Evolutionary conservation across 2,888 invertebrate species (phyloP), one percentile per base, ranked within the genome.

Genomic region (Cephalotes varians): DNA sequence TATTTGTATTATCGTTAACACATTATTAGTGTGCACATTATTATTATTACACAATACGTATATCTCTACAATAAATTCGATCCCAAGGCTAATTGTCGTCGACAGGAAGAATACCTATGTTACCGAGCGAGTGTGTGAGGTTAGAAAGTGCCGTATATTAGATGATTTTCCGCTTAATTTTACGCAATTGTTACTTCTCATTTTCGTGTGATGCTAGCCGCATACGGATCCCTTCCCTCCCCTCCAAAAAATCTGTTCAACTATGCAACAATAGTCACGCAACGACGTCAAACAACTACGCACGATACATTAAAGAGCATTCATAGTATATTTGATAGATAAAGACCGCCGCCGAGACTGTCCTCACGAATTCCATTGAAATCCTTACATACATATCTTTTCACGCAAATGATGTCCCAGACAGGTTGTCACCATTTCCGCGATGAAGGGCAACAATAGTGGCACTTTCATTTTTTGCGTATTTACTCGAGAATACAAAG

Each of bases 371-470:
- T 37, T 25, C 12, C 9, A 18, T 37, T 1, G 12, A 67, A 10
- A n/a, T 18, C 28, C 21, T 54, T 21, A 37, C 54, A 2, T n/a
- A 37, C 54, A 51, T 21, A n/a, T 31, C 28, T 71, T 54, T 77
- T 58, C 65, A 60, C 58, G n/a, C 37, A 64, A 84, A 87, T 82
- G 83, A 87, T 88, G 87, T 65, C 85, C n/a, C 60, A 71, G 65
- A 18, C 64, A 71, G 28, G 34, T 40, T 85, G 37, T 88, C 88
- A 88, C 64, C 83, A 87, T 84, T 79, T 84, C 44, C 82, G 64
- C 40, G 34, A 40, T 0, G 21, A 15, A 18, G 40, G 3, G 31
- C 21, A 34, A 56, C 1, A 15, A 5, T n/a, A n/a, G n/a, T n/a
- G n/a, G n/a, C n/a, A n/a, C 15, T 25, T 31, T 21, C 7, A 21